Evolutionary conservation across 35 echinoderm and acorn worm species (phyloP), one percentile per base, ranked within the genome.

Genomic region (Diadema setosum): DNA sequence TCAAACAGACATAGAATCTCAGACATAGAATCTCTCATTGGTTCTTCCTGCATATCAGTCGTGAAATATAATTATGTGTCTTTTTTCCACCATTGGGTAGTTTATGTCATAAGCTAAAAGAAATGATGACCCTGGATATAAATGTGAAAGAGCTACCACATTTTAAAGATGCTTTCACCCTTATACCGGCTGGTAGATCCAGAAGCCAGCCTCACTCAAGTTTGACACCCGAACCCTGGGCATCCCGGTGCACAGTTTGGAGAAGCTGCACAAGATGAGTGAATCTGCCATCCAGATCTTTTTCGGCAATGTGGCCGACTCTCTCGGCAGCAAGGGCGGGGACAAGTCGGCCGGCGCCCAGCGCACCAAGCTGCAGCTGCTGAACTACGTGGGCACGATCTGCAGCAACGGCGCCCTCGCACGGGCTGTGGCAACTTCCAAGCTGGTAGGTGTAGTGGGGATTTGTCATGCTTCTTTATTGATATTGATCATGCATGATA

Each of bases 161-260:
- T n/a, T n/a, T n/a, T n/a, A n/a, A n/a, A n/a, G n/a, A n/a, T n/a
- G n/a, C n/a, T n/a, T n/a, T n/a, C n/a, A n/a, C n/a, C n/a, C n/a
- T n/a, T n/a, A n/a, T n/a, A n/a, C n/a, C n/a, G n/a, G n/a, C 80
- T 50, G 35, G 36, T 58, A 94, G 96, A 99, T 99, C 30, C 90
- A 95, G 87, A 99, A 99, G 57, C 96, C 96, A 70, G 75, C 70
- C 35, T 91, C 96, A 45, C 60, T 99, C 9, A 99, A 99, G 41
- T 99, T 70, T 75, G 96, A 99, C 58, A 39, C 85, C 14, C 94
- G 94, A 39, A 61, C 85, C 52, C 82, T 99, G 37, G 85, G 93
- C 30, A 44, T 87, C 23, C 33, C 92, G 36, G 82, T 82, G 39
- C 96, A 91, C 41, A 65, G 65, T 42, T 61, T 52, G 42, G 93